Evolutionary conservation across 2,797 vertebrate species (phyloP).

Genomic region (Peromyscus attwateri): DNA sequence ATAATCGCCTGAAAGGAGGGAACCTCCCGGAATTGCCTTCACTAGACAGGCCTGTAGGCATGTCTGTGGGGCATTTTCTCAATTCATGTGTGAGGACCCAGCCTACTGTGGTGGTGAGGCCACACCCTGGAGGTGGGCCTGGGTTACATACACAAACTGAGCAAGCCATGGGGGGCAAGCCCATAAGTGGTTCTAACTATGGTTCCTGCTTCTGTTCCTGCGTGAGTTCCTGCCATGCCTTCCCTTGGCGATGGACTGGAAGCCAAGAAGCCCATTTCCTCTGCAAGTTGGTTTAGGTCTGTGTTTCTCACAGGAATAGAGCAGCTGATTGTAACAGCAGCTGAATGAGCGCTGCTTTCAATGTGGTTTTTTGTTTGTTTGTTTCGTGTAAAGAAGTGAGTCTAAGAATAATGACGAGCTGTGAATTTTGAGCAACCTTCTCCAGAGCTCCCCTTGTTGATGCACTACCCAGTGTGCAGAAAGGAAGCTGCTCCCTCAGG

Average conservation of each 20-base stretch:
- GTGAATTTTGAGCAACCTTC: neutral
- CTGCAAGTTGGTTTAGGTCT: neutral
- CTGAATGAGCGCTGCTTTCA: constrained; percentile 8
- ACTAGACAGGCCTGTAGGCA: neutral
- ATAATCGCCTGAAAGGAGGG: neutral
- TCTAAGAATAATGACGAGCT: neutral
- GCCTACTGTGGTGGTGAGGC: neutral
- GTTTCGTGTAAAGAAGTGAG: neutral
- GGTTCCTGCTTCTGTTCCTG: neutral
- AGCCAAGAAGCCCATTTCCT: neutral
- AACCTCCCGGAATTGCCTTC: neutral
- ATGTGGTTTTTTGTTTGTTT: neutral
- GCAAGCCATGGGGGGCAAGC: neutral
- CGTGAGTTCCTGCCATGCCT: neutral
- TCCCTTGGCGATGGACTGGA: too few relatives aligned
- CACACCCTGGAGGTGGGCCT: neutral
- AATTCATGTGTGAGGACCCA: neutral
- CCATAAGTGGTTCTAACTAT: too few relatives aligned
- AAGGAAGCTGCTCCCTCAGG: neutral
- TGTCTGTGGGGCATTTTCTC: neutral
- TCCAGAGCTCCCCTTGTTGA: neutral
- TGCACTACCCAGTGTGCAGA: neutral
- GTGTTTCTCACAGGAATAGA: neutral
- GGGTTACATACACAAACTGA: neutral
- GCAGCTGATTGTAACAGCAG: too few relatives aligned